Conservation (phyloP, 2,797 vertebrate genomes). For the Sandelia bainsii region DNA sequence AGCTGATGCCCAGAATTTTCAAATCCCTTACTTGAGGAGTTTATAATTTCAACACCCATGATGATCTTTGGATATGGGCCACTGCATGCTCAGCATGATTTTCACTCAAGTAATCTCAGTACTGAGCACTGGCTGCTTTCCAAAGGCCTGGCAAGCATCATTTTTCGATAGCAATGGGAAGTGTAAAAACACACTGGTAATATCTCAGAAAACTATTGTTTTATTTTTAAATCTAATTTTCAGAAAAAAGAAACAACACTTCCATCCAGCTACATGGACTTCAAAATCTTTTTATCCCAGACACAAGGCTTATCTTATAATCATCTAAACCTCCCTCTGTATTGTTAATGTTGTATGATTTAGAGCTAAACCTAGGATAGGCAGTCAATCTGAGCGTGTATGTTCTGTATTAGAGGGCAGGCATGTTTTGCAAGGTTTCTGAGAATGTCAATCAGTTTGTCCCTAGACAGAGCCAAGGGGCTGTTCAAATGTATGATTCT, state of each 20-base stretch:
- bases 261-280: background rate
- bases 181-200: constrained; percentile 26
- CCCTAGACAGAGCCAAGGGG: constrained; percentile 62
- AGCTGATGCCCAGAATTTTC: constrained; percentile 39
- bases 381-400: constrained; percentile 31
- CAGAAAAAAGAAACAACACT: background rate
- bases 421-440: constrained; percentile 65
- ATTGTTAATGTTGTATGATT: constrained; percentile 42
- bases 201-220: constrained; percentile 14
- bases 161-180: constrained; percentile 31
- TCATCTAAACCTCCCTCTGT: background rate
- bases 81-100: constrained; percentile 58
- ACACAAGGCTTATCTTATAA: constrained; percentile 13
- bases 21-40: constrained; percentile 64
- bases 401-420: constrained; percentile 57
- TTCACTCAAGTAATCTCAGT: constrained; percentile 60
- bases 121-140: constrained; percentile 49
- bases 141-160: constrained; percentile 43
- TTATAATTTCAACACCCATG: constrained; percentile 68
- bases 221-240: constrained; percentile 38
- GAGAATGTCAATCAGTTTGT: constrained; percentile 76
- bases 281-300: background rate
- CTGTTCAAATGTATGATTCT: constrained; percentile 75
- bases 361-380: constrained; percentile 38
- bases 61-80: constrained; percentile 72